Evolutionary conservation across 2,888 invertebrate species (phyloP), one percentile per base, ranked within the genome.

Genomic region (Nomada ferruginata): DNA sequence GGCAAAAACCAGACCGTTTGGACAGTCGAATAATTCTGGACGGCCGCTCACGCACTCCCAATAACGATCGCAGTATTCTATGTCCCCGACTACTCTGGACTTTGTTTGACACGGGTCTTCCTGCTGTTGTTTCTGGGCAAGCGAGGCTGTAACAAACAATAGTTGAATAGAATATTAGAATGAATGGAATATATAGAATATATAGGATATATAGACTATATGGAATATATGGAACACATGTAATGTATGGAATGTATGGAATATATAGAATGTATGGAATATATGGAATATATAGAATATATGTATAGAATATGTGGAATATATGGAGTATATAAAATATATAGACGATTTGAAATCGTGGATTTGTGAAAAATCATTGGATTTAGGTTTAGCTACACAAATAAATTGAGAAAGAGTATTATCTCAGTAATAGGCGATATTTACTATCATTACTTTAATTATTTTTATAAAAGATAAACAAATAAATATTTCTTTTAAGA

Each of bases 11-110:
- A 98, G 94, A 0, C 98, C 98, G 91, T 98, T 98, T 74, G 98
- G 98, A 91, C 98, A 98, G 94, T 98, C 97, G 93, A 97, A 97
- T 79, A 98, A 95, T 85, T 97, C 96, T 0, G 97, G 96, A 92
- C 97, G 97, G 0, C 97, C 97, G 88, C 95, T 96, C 81, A 97
- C 97, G 91, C 98, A 98, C 93, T 98, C 97, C 97, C 97, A 98
- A 92, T 97, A 97, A 85, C 95, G 95, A 93, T 97, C 97, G 91
- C 98, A 98, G 94, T 98, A 97, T 65, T 96, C 96, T 87, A 96
- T 96, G 90, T 98, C 98, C 0, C 95, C 95, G 0, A 97, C 96
- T 0, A 98, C 95, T 69, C 97, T 95, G 10, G 96, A 94, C 94
- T 97, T 97, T 42, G 95, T 95, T 94, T 97, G 97, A 94, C 98